phyloP scores from a whole-genome alignment of 2,888 invertebrate species.

The Notodonta dromedarius region DNA sequence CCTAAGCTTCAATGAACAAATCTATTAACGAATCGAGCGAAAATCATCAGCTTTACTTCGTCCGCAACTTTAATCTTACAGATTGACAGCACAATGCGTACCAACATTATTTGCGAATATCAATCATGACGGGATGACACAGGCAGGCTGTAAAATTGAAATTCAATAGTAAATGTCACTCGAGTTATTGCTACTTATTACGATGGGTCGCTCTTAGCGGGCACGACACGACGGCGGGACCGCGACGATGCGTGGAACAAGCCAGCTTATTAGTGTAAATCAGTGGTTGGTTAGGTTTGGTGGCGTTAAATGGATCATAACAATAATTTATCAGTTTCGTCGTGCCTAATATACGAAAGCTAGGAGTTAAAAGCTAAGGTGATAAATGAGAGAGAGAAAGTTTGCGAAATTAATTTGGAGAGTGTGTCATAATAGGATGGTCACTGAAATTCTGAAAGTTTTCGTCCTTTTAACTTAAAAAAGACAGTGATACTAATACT shows the following conservation, averaged over 20 bases:
- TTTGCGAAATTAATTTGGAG: too few relatives aligned
- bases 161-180: slow-evolving; percentile 63
- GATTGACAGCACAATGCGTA: slow-evolving; percentile 59
- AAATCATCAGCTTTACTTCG: slow-evolving; percentile 16
- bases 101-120: slow-evolving; percentile 58
- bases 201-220: slow-evolving; percentile 28
- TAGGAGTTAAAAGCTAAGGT: background rate
- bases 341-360: background rate
- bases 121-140: slow-evolving; percentile 58
- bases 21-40: slow-evolving; percentile 19
- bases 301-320: background rate
- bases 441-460: too few relatives aligned
- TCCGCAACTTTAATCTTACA: slow-evolving; percentile 26
- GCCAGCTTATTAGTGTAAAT: slow-evolving; percentile 37
- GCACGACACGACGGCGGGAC: slow-evolving; percentile 38
- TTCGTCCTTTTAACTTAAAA: too few relatives aligned
- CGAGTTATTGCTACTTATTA: slow-evolving; percentile 63
- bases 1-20: slow-evolving; percentile 1
- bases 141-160: slow-evolving; percentile 60
- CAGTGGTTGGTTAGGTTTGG: slow-evolving; percentile 6
- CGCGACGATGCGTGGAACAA: slow-evolving; percentile 14
- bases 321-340: background rate
- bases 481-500: too few relatives aligned
- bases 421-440: too few relatives aligned
- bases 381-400: too few relatives aligned